Evolutionary conservation across 2,797 vertebrate species (phyloP), one percentile per base, ranked within the genome.

Genomic region (Coendou prehensilis): DNA sequence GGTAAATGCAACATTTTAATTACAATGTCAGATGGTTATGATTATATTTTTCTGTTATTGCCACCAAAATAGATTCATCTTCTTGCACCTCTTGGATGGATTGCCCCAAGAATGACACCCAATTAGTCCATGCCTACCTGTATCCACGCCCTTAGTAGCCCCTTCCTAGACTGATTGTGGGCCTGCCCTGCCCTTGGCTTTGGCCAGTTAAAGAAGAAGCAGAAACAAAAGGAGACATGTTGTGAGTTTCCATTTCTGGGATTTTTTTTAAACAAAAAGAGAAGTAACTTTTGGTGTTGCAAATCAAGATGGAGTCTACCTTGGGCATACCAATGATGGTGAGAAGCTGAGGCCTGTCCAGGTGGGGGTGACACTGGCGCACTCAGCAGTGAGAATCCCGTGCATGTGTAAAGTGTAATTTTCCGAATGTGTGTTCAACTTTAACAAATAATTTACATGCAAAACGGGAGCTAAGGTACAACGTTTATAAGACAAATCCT

Each of bases 401-500:
- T 17, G 6, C 17, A 18, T 69, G 67, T 22, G 18, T 20, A 41
- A 71, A 41, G 67, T 41, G 18, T 71, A 37, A 4, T 22, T 71
- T 71, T 71, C 67, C 8, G 20, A 61, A 71, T 33, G 41, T 33
- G 23, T 18, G n/a, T 52, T 59, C 23, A 45, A 69, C 33, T 45
- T 81, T 41, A 15, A 54, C 33, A 61, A 81, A 63, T 26, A 56
- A 47, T 59, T 41, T 45, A 47, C 17, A 6, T 64, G 82, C 10
- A 64, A 73, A 81, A 11, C 47, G 59, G 41, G 57, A 94, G 28
- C 37, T 15, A 56, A 89, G 73, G 54, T 64, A 37, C 9, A 83
- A 57, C 30, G 18, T 41, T 89, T 76, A 23, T 94, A 23, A 94
- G 71, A 59, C 59, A 90, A 52, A 69, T 59, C 26, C 80, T 33